Evolutionary conservation across 2,113 vertebrate species (phyloP), one percentile per base, ranked within the genome.

Genomic region (Tautogolabrus adspersus): DNA sequence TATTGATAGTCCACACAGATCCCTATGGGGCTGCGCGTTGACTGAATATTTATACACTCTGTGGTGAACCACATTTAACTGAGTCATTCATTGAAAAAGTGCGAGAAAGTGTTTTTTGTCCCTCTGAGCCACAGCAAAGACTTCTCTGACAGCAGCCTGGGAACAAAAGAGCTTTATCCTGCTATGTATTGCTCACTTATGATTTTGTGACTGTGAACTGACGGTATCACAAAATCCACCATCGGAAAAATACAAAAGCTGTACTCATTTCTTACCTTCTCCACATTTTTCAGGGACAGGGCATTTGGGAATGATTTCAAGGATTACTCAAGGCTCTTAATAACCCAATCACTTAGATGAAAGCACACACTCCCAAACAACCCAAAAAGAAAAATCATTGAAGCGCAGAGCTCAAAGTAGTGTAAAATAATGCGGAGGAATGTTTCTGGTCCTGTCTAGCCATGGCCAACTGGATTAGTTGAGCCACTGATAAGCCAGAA

Each of bases 391-490:
- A 19, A 75, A 84, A 83, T 82, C 76, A 85, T 82, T 90, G 71
- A 89, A 87, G 87, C 89, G 87, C 60, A 91, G 79, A 84, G 73
- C 82, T 85, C 75, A 83, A 72, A 87, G 76, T 66, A 67, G 57
- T 75, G 47, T 19, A 79, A 88, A 84, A 92, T 91, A 91, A 86
- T 40, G n/a, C 77, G 62, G 74, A 85, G 69, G 66, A 74, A 78
- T 80, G 72, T 84, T 90, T 86, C 81, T 54, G 82, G 83, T 81
- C 69, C 84, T 86, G 73, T 89, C 82, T 74, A 58, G 46, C 87
- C 84, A 34, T 85, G 82, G 80, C 81, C 70, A 88, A 93, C 83
- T 66, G 88, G 92, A 94, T 94, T 94, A 94, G 67, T 56, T 81
- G 58, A 94, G 91, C 81, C 73, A 83, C 79, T 75, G 81, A 85